These are phyloP conservation scores for Peromyscus maniculatus DNA, from an alignment of 2,113 vertebrate species.

Conservation along the genomic window DNA sequence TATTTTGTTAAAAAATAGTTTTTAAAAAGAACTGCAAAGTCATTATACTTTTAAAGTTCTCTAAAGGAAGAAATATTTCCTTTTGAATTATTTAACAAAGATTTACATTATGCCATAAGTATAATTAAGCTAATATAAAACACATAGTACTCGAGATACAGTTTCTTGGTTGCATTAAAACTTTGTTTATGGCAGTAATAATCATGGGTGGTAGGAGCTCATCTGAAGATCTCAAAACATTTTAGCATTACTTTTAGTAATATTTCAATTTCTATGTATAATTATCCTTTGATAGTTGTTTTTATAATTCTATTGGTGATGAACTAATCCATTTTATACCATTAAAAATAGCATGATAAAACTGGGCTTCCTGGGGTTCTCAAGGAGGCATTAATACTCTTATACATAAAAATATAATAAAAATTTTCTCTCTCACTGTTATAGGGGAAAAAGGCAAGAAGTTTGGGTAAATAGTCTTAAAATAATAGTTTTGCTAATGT, in stretches of 20 bases:
- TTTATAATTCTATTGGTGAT: not conserved
- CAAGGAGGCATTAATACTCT: not conserved
- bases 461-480: not conserved
- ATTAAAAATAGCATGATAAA: conserved; percentile 11
- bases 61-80: not conserved
- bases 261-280: conserved; percentile 10
- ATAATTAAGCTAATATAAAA: conserved; percentile 56
- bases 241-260: conserved; percentile 41
- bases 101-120: conserved; percentile 63
- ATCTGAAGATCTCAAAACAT: conserved; percentile 51
- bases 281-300: not conserved
- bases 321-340: not conserved
- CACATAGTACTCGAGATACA: not conserved
- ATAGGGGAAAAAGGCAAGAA: not conserved
- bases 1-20: conserved; percentile 62
- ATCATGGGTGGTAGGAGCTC: not conserved
- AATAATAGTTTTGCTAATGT: not conserved
- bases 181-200: conserved; percentile 25
- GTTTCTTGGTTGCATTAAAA: conserved; percentile 18
- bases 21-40: conserved; percentile 49
- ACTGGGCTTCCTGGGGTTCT: not conserved
- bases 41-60: conserved; percentile 53
- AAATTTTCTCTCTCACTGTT: not conserved
- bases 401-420: not conserved
- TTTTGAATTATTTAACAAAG: conserved; percentile 58